Evolutionary conservation across 2,888 invertebrate species (phyloP).

Genomic region (Deilephila elpenor): DNA sequence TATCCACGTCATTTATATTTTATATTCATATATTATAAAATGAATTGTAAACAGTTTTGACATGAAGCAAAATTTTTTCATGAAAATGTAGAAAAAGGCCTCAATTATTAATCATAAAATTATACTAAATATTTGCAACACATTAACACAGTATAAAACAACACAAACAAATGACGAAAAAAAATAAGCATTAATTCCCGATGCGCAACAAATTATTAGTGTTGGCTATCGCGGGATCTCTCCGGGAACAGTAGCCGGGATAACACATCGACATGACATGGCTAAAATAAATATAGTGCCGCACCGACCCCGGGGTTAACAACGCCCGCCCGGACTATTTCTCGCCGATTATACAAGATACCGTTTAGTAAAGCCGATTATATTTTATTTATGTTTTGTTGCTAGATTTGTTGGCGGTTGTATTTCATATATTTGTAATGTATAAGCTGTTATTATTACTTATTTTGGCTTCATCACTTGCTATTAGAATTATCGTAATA

Average conservation of each 20-base stretch:
- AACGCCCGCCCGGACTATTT: slow-evolving; percentile 69
- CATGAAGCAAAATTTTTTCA: too few species aligned
- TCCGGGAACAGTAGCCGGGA: slow-evolving; percentile 69
- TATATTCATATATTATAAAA: too few species aligned
- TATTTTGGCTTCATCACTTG: too few species aligned
- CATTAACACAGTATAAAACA: not conserved
- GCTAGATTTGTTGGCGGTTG: slow-evolving; percentile 14
- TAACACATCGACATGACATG: slow-evolving; percentile 74
- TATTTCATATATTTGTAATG: not conserved
- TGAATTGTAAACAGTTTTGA: too few species aligned
- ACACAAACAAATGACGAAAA: slow-evolving; percentile 1
- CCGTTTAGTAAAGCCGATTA: slow-evolving; percentile 49
- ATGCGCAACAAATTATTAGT: slow-evolving; percentile 68
- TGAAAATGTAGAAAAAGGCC: too few species aligned
- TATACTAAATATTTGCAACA: too few species aligned
- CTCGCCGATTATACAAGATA: slow-evolving; percentile 65
- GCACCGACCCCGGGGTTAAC: slow-evolving; percentile 70
- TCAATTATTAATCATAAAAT: too few species aligned
- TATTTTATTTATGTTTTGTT: slow-evolving; percentile 25
- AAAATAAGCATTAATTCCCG: slow-evolving; percentile 50
- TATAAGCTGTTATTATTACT: too few species aligned
- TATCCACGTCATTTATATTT: too few species aligned
- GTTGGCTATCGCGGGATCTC: slow-evolving; percentile 64
- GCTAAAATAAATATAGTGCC: slow-evolving; percentile 75
- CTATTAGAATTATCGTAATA: too few species aligned